These are phyloP conservation scores for Heteropelma amictum DNA, from an alignment of 2,888 invertebrate genomes.

Conservation along the genomic window DNA sequence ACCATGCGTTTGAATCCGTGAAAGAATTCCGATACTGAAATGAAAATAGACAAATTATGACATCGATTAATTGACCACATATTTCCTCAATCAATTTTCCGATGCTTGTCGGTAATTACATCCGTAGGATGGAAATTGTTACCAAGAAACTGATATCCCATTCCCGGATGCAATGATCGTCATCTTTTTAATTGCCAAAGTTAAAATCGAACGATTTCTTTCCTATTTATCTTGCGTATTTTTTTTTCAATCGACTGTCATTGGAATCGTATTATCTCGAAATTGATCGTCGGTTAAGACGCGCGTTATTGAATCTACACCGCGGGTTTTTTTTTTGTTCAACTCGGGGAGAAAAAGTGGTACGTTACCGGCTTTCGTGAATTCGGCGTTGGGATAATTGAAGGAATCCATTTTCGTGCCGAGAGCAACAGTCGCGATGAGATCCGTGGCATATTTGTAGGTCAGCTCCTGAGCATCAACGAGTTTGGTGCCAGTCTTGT, in stretches of 20 bases:
- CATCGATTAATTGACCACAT: background rate
- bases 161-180: no score
- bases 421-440: slow-evolving; percentile 65
- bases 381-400: slow-evolving; percentile 66
- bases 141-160: no score
- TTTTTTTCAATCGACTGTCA: no score
- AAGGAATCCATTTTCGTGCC: slow-evolving; percentile 66
- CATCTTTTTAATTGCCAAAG: no score
- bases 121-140: no score
- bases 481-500: slow-evolving; percentile 55
- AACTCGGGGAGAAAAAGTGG: slow-evolving; percentile 7
- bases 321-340: background rate
- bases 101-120: background rate
- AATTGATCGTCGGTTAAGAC: background rate
- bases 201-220: no score
- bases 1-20: slow-evolving; percentile 73
- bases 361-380: slow-evolving; percentile 63
- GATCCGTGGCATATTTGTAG: slow-evolving; percentile 70
- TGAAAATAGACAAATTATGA: background rate
- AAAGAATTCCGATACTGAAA: slow-evolving; percentile 68
- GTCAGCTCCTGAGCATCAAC: slow-evolving; percentile 70
- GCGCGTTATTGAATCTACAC: background rate
- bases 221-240: no score
- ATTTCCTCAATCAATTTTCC: background rate
- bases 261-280: no score